Evolutionary conservation across 2,797 vertebrate genomes (phyloP).

Genomic region (Phyllotis vaccarum): DNA sequence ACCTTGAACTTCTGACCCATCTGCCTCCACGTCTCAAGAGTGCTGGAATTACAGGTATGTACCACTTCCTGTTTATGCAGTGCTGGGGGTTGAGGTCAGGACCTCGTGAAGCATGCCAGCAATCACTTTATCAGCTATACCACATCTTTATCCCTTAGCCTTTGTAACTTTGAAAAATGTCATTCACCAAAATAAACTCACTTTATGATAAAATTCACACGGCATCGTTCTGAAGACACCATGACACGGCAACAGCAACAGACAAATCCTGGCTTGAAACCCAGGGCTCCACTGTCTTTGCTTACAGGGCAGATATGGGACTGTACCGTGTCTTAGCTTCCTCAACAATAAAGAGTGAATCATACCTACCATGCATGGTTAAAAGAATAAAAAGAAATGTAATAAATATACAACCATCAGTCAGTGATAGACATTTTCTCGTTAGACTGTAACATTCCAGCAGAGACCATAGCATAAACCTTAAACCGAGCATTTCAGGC

Average conservation of each 20-base stretch:
- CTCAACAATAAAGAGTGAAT: conserved; percentile 25
- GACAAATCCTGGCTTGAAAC: conserved; percentile 7
- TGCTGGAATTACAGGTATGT: neutral
- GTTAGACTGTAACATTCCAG: neutral
- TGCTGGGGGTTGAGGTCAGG: neutral
- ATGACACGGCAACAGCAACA: neutral
- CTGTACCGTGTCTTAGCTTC: neutral
- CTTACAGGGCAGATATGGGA: neutral
- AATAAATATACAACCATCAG: conserved; percentile 2
- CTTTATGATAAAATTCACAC: neutral
- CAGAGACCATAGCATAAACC: conserved; percentile 19
- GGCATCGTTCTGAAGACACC: conserved; percentile 30
- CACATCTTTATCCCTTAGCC: neutral
- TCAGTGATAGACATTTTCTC: conserved; percentile 30
- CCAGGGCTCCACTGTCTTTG: neutral
- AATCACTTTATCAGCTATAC: neutral
- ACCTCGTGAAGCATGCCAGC: neutral
- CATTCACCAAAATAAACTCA: conserved; percentile 37
- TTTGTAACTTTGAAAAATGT: conserved; percentile 25
- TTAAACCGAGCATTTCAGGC: conserved; percentile 55
- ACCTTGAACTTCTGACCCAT: neutral
- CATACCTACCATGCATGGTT: neutral
- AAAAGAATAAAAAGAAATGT: conserved; percentile 34
- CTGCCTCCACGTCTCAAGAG: neutral
- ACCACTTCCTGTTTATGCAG: neutral